Base-by-base conservation (phyloP, 2,113 vertebrate genomes). In the Silurus glanis region DNA sequence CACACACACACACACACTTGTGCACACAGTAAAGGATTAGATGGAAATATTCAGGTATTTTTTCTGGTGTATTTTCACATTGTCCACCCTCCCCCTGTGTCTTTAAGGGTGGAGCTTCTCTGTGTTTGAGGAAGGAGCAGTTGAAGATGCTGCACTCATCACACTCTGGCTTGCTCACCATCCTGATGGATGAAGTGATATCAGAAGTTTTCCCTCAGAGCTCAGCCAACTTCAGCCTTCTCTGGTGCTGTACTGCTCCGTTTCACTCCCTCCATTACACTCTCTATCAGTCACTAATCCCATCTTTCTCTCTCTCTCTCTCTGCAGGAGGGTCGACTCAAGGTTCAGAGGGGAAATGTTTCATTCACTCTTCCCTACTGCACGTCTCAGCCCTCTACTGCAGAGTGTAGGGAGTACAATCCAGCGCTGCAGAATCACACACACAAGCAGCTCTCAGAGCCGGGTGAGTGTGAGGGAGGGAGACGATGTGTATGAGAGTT, bases 191-290 rank as follows among this genome's bases (percentile, higher is more conserved):
- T 85, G 92, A 94, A 5, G 45, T 88, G 71, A 92, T 91, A 25
- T 51, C 64, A 0, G 9, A 56, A 13, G 49, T 21, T 55, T 92
- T 94, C 61, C 93, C 94, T 19, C 92, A 91, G 64, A 92, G 92
- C 74, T 94, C 94, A 0, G 93, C 94, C 53, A 95, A 95, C 93
- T 95, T 95, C 91, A 95, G 93, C 4, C 83, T 95, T 88, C 91
- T 95, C 83, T 95, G 94, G 95, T 95, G 91, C 86, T 59, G 55
- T 2, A 53, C 21, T 19, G 1, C 25, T 16, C 14, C 17, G 23
- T 75, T 17, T 74, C 19, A 23, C 71, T 12, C 19, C 71, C 49
- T 74, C 45, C 23, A 47, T 56, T 13, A 10, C 55, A 56, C 55
- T 13, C 55, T 8, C 55, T 56, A 8, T 1, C 13, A 10, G 13